A percentile compares a stretch with the other conserved stretches of the same genome.
phyloP scores from a whole-genome alignment of 1,140 invertebrate genomes.

The Orius insidiosus region DNA sequence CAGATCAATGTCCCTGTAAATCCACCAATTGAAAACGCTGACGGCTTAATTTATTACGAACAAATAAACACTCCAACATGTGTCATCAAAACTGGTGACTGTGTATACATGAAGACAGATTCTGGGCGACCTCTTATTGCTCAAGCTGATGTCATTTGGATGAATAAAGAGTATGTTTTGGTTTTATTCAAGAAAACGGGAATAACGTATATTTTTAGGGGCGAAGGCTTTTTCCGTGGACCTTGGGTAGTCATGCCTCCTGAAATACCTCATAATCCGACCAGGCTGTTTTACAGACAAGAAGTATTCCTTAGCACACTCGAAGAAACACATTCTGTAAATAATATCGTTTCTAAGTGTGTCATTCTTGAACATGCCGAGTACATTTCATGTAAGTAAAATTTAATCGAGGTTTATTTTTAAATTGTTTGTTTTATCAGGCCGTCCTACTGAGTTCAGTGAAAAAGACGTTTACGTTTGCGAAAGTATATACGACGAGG shows the following conservation, averaged over 20 bases:
- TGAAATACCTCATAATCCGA: constrained; percentile 61
- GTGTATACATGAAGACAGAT: constrained; percentile 72
- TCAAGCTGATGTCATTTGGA: constrained; percentile 90
- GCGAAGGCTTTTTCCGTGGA: constrained; percentile 79
- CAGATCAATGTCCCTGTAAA: constrained; percentile 51
- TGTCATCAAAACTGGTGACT: constrained; percentile 77
- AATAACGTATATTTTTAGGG: constrained; percentile 34
- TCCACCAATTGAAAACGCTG: constrained; percentile 47
- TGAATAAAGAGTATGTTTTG: constrained; percentile 62
- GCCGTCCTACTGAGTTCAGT: constrained; percentile 80
- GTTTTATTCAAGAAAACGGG: not conserved
- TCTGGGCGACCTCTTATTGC: constrained; percentile 59
- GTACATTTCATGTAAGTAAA: constrained; percentile 75
- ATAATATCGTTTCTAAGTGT: constrained; percentile 82
- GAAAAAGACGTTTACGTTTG: constrained; percentile 89
- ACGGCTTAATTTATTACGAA: constrained; percentile 75
- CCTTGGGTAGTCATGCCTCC: constrained; percentile 78
- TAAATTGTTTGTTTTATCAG: constrained; percentile 30
- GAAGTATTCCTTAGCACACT: constrained; percentile 84
- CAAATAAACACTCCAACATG: constrained; percentile 76
- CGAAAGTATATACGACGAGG: constrained; percentile 83
- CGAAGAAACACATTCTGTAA: constrained; percentile 78
- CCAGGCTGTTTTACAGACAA: constrained; percentile 79
- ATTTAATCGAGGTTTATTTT: too few species aligned
- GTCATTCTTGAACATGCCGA: constrained; percentile 78